A percentile compares a stretch with the other conserved stretches of the same genome.
Conservation (phyloP, 2,113 vertebrate species). For the Podarcis muralis region DNA sequence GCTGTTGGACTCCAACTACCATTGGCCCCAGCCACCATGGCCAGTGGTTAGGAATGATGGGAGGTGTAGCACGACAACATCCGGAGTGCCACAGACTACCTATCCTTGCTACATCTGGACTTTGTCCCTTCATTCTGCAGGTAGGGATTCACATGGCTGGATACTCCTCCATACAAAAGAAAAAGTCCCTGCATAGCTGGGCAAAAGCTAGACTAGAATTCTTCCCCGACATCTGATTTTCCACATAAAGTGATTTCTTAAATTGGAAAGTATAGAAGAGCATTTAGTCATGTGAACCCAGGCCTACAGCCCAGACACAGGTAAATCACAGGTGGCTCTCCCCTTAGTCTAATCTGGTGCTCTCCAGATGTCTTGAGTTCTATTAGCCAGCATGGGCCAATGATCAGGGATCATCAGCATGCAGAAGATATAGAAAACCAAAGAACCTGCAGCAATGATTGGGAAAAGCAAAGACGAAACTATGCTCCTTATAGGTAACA, state of each 20-base stretch:
- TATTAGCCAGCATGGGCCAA: not conserved
- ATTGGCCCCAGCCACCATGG: too few relatives aligned
- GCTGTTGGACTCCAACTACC: too few relatives aligned
- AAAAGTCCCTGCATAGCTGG: not conserved
- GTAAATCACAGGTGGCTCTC: not conserved
- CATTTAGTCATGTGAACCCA: not conserved
- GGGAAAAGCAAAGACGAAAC: not conserved
- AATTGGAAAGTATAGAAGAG: not conserved
- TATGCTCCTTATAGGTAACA: not conserved
- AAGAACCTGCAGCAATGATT: not conserved
- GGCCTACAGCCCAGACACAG: not conserved
- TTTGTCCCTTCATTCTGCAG: not conserved
- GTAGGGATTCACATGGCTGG: not conserved
- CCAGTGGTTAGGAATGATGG: too few relatives aligned
- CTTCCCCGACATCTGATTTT: not conserved
- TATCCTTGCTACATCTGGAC: not conserved
- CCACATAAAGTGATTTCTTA: not conserved
- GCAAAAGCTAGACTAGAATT: not conserved
- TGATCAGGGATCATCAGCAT: not conserved
- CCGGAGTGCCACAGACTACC: too few relatives aligned
- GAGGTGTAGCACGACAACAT: too few relatives aligned
- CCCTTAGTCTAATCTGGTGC: not conserved
- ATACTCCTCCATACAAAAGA: not conserved
- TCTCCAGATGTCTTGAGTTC: not conserved
- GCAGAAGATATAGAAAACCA: not conserved